Conservation (phyloP, 2,888 invertebrate genomes). For the Melangyna quadrimaculata region DNA sequence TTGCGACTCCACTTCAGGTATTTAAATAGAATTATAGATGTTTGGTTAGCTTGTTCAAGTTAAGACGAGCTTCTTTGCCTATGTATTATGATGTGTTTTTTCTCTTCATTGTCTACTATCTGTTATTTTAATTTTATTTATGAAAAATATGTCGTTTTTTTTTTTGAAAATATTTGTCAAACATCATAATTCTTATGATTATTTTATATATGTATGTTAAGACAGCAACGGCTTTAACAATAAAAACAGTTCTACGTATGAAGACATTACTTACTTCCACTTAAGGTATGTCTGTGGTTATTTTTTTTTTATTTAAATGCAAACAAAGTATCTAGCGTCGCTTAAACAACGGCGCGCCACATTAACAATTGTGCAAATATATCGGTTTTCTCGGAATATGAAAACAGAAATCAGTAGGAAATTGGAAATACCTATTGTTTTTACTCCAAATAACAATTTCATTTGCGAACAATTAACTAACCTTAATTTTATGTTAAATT, state of each 20-base stretch:
- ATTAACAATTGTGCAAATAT: constrained; percentile 47
- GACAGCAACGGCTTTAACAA: constrained; percentile 3
- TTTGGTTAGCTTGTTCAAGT: constrained; percentile 14
- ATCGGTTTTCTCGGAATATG: not conserved
- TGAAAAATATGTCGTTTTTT: not conserved
- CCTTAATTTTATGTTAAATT: not conserved
- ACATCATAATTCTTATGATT: not conserved
- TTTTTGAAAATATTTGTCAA: constrained; percentile 21
- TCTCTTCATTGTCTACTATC: too few species aligned
- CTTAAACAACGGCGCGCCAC: constrained; percentile 17
- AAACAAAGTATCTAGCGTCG: not conserved
- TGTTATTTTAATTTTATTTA: not conserved
- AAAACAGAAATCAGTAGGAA: not conserved
- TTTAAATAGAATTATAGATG: not conserved
- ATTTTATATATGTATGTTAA: not conserved
- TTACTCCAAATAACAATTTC: not conserved
- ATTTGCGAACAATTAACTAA: not conserved
- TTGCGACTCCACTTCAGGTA: not conserved
- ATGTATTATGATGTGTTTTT: not conserved
- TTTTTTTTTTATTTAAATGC: not conserved
- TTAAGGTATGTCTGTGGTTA: too few species aligned
- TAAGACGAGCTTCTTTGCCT: not conserved
- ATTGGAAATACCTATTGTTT: constrained; percentile 29
- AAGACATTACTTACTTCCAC: not conserved
- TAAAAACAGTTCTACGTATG: not conserved